These are phyloP conservation scores for Paradoxurus hermaphroditus DNA, from an alignment of 2,113 vertebrate genomes.

Conservation along the genomic window DNA sequence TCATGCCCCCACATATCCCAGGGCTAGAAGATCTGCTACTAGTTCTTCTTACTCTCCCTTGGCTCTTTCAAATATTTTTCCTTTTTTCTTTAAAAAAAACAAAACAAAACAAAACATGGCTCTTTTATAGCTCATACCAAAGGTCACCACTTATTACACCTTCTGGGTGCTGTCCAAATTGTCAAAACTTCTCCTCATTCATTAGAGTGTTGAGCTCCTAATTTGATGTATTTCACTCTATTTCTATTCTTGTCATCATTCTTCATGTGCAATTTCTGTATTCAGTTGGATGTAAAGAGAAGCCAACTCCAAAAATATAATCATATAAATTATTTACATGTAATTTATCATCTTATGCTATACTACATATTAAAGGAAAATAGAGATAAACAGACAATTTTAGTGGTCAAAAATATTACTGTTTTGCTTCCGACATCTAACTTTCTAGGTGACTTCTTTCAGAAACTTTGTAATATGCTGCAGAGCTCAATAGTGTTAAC, in stretches of 20 bases:
- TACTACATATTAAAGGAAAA: neutral
- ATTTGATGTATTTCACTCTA: neutral
- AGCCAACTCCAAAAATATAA: neutral
- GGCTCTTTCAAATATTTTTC: neutral
- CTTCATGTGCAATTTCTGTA: neutral
- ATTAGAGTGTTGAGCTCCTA: neutral
- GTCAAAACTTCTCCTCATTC: neutral
- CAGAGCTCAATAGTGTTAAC: neutral
- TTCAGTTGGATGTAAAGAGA: neutral
- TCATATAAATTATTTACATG: neutral
- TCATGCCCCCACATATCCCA: no score
- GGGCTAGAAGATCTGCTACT: neutral
- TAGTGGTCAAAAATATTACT: neutral
- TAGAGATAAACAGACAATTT: neutral
- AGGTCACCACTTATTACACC: neutral
- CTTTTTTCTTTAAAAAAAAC: neutral
- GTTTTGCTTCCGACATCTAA: neutral
- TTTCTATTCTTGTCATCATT: neutral
- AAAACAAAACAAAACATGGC: neutral
- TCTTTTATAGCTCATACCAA: neutral
- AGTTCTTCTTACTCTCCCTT: neutral
- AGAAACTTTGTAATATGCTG: neutral
- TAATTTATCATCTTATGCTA: neutral
- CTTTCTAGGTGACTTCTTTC: neutral
- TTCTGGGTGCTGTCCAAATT: neutral